A percentile compares a stretch with the other conserved stretches of the same genome.
phyloP scores from a whole-genome alignment of 1,140 invertebrate species.

The Heliothis subflexa region DNA sequence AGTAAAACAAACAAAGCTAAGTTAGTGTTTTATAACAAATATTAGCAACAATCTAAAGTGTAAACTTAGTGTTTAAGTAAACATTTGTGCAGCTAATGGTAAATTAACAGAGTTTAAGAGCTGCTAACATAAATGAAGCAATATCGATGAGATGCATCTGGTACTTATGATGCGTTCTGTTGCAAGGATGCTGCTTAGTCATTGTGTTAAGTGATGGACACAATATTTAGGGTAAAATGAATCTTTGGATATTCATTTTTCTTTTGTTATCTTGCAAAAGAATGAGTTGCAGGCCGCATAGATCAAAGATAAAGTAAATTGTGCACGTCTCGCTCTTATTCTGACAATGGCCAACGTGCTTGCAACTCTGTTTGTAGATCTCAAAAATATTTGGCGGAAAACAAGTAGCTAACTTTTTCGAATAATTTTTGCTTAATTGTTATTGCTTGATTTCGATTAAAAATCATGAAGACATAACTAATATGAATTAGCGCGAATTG shows the following conservation, averaged over 20 bases:
- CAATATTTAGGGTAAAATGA: background rate
- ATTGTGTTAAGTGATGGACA: conserved; percentile 6
- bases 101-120: conserved; percentile 36
- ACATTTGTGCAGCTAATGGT: conserved; percentile 34
- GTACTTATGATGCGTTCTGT: background rate
- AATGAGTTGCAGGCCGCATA: no score
- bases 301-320: background rate
- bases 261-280: no score
- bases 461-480: no score
- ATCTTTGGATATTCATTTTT: no score
- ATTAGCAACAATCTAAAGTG: conserved; percentile 45
- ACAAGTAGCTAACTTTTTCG: no score
- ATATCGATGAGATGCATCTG: conserved; percentile 11
- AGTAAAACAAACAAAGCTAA: background rate
- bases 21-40: conserved; percentile 22
- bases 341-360: no score
- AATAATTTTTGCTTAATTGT: no score
- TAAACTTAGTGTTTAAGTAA: conserved; percentile 27
- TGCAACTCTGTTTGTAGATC: no score
- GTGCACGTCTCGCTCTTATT: background rate
- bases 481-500: no score
- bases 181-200: background rate
- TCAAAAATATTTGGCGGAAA: no score
- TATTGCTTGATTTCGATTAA: no score
- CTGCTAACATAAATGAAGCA: conserved; percentile 31